Conservation (phyloP, 1,140 invertebrate genomes). For the Tyrophagus putrescentiae region DNA sequence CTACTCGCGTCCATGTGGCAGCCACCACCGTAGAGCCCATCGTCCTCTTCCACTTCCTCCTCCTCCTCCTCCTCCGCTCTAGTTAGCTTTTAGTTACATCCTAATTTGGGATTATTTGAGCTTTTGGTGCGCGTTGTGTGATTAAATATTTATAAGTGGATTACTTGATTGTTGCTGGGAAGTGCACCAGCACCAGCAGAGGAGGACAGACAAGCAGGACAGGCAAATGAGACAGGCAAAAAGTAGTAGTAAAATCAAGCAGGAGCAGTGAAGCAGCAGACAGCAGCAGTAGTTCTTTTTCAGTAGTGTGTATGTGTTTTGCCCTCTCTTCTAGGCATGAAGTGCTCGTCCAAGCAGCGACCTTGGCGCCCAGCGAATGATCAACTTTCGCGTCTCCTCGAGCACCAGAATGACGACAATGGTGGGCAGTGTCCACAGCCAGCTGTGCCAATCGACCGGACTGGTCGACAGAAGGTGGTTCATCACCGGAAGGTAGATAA, state of each 20-base stretch:
- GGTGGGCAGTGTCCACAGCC: slow-evolving; percentile 9
- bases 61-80: no score
- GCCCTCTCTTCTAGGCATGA: not conserved
- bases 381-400: slow-evolving; percentile 17
- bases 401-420: not conserved
- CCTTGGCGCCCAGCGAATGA: slow-evolving; percentile 10
- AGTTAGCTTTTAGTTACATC: no score
- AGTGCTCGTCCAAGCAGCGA: slow-evolving; percentile 1
- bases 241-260: no score
- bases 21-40: no score
- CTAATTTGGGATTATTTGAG: not conserved
- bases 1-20: no score
- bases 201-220: not conserved
- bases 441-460: not conserved
- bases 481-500: slow-evolving; percentile 49
- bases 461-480: not conserved
- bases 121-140: not conserved
- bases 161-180: not conserved
- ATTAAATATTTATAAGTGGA: slow-evolving; percentile 13
- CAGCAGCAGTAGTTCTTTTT: no score
- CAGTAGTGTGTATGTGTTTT: not conserved
- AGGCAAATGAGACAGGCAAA: no score
- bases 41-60: no score
- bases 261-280: no score
- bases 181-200: not conserved